A percentile compares a stretch with the other conserved stretches of the same genome.
Conservation (phyloP, 2,888 invertebrate species). For the Coelogynopora nodosa region DNA sequence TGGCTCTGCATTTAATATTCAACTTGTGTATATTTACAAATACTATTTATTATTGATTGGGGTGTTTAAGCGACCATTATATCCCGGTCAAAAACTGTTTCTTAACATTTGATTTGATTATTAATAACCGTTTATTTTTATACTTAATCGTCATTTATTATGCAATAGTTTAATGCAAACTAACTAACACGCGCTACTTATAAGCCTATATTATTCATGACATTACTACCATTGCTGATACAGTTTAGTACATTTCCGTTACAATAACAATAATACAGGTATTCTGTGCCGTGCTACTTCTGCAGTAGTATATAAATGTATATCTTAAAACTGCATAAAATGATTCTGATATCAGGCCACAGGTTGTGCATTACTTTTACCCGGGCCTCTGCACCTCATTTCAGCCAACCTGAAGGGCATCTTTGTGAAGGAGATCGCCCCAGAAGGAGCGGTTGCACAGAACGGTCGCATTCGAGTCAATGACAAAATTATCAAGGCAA, state of each 20-base stretch:
- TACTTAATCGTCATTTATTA: background rate
- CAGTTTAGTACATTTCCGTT: too few species aligned
- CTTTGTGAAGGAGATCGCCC: slow-evolving; percentile 94
- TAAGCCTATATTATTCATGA: too few species aligned
- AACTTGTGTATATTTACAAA: too few species aligned
- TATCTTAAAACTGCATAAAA: background rate
- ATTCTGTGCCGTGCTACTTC: too few species aligned
- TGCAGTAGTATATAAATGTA: background rate
- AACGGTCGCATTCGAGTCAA: slow-evolving; percentile 90
- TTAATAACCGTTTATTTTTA: background rate
- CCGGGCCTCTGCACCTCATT: slow-evolving; percentile 51
- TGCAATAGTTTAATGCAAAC: background rate
- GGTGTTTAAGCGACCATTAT: too few species aligned
- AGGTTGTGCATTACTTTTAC: background rate
- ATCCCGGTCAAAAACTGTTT: background rate
- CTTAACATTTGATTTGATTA: background rate
- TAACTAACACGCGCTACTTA: too few species aligned
- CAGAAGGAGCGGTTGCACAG: slow-evolving; percentile 87
- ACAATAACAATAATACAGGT: too few species aligned
- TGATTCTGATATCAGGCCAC: background rate
- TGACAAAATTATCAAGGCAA: slow-evolving; percentile 89
- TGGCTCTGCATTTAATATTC: too few species aligned
- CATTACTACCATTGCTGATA: too few species aligned
- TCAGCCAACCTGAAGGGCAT: slow-evolving; percentile 93
- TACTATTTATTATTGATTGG: too few species aligned